Percentiles rank a stretch among this genome's conserved stretches.
Evolutionary conservation across 2,797 vertebrate species (phyloP).

Genomic region (Zenarchopterus dispar): DNA sequence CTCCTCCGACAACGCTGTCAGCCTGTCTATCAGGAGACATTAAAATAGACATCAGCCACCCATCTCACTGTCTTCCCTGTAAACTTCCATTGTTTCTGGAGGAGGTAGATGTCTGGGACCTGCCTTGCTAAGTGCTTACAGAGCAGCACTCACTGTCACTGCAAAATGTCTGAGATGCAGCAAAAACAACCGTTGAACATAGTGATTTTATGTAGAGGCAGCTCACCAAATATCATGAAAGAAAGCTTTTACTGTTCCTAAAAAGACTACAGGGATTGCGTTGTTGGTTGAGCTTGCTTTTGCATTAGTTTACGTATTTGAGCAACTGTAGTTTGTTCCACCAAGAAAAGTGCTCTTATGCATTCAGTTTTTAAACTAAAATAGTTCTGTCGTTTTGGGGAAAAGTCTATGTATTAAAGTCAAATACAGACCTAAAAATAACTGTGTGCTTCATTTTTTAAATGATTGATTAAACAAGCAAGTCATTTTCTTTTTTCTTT

Average conservation of each 20-base stretch:
- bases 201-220: constrained; percentile 33
- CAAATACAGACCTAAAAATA: too few species aligned
- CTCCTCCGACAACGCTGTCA: constrained; percentile 39
- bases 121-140: constrained; percentile 60
- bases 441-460: too few species aligned
- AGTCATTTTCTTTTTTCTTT: too few species aligned
- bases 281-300: too few species aligned
- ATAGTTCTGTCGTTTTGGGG: not conserved
- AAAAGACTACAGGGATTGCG: too few species aligned
- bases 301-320: too few species aligned
- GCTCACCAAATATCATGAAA: not conserved
- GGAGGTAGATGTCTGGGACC: constrained; percentile 55
- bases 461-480: too few species aligned
- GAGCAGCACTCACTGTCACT: constrained; percentile 59
- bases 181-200: constrained; percentile 9
- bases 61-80: constrained; percentile 28
- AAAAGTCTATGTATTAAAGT: not conserved
- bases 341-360: too few species aligned
- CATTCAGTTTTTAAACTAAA: not conserved
- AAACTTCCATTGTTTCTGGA: constrained; percentile 49
- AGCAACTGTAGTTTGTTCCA: too few species aligned
- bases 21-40: constrained; percentile 56
- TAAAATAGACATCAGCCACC: constrained; percentile 60
- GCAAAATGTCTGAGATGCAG: constrained; percentile 39
- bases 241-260: too few species aligned